Conservation (phyloP, 1,140 invertebrate species). For the Aphelenchoides fujianensis region DNA sequence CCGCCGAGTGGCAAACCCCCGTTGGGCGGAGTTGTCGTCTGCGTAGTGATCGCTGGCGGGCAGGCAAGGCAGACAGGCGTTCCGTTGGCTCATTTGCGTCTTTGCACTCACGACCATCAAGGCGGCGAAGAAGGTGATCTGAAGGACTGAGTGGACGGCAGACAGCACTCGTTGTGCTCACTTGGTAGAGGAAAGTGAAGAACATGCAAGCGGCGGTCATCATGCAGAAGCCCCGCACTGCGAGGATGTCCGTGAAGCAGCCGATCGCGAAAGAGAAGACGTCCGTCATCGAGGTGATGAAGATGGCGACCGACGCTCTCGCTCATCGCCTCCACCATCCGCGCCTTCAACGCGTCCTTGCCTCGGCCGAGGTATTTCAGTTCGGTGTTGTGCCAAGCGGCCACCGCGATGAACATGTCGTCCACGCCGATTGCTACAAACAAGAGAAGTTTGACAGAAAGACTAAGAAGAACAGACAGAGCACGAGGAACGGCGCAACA, state of each 20-base stretch:
- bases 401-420: slow-evolving; percentile 67
- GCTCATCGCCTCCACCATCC: slow-evolving; percentile 62
- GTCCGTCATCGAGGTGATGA: slow-evolving; percentile 61
- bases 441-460: neutral
- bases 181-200: slow-evolving; percentile 62
- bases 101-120: slow-evolving; percentile 63
- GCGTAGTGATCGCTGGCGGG: slow-evolving; percentile 37
- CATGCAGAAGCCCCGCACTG: slow-evolving; percentile 61
- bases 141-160: slow-evolving; percentile 25
- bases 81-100: slow-evolving; percentile 56
- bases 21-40: neutral
- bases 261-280: slow-evolving; percentile 60
- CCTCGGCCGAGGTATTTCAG: slow-evolving; percentile 52
- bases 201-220: slow-evolving; percentile 62
- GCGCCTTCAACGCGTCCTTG: slow-evolving; percentile 50
- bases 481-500: slow-evolving; percentile 87
- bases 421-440: slow-evolving; percentile 66
- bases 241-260: slow-evolving; percentile 58
- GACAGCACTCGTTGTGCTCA: slow-evolving; percentile 28
- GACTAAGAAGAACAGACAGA: slow-evolving; percentile 71
- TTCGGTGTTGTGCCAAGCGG: slow-evolving; percentile 63
- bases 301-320: slow-evolving; percentile 62
- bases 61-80: slow-evolving; percentile 61
- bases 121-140: slow-evolving; percentile 64
- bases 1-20: neutral